These are phyloP conservation scores for Glaucomys volans DNA, from an alignment of 2,113 vertebrate genomes.

Conservation along the genomic window DNA sequence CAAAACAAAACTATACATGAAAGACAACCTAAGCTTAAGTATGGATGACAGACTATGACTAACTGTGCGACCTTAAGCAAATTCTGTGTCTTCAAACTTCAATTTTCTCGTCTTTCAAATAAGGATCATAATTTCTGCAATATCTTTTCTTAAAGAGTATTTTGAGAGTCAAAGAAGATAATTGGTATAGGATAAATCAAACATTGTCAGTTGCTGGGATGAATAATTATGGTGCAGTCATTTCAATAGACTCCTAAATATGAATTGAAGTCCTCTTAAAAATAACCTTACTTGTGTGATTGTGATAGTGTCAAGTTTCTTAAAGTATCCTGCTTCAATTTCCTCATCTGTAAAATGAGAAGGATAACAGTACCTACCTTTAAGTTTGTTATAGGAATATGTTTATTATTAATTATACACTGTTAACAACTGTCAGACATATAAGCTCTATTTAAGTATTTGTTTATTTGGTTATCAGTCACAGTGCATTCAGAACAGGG, in stretches of 20 bases:
- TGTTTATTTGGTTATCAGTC: background rate
- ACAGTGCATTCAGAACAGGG: background rate
- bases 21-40: constrained; percentile 2
- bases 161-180: background rate
- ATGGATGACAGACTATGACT: background rate
- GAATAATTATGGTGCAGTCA: background rate
- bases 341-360: background rate
- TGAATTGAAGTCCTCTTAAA: background rate
- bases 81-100: background rate
- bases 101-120: constrained; percentile 28
- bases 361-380: background rate
- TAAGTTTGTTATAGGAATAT: background rate
- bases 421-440: background rate
- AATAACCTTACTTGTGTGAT: background rate
- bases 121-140: background rate
- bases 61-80: background rate
- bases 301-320: background rate
- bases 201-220: background rate
- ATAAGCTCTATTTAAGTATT: background rate
- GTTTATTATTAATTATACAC: background rate
- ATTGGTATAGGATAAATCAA: background rate
- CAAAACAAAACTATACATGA: background rate
- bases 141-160: background rate
- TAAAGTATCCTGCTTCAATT: background rate
- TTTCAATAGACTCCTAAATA: background rate